phyloP scores from a whole-genome alignment of 2,113 vertebrate genomes.

The Tringa solitaria region DNA sequence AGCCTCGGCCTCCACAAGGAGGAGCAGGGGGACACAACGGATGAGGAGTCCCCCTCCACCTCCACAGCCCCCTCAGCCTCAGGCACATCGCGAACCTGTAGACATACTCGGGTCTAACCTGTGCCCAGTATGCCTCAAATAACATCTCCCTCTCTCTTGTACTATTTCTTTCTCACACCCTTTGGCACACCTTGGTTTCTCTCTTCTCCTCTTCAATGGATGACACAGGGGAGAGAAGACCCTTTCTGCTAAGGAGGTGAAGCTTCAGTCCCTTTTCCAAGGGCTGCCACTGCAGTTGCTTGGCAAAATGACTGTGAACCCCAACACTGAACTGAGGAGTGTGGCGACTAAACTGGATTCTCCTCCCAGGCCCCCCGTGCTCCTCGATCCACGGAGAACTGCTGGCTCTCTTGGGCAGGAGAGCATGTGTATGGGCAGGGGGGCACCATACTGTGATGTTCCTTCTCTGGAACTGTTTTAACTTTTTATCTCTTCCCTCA shows the following conservation, averaged over 20 bases:
- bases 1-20: constrained; percentile 88
- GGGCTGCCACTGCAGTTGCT: not conserved
- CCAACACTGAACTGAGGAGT: not conserved
- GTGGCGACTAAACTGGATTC: not conserved
- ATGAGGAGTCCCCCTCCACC: constrained; percentile 81
- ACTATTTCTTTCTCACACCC: not conserved
- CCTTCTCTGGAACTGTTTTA: constrained; percentile 57
- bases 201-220: not conserved
- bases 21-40: constrained; percentile 80
- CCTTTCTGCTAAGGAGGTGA: not conserved
- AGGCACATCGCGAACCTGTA: constrained; percentile 83
- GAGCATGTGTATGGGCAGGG: not conserved
- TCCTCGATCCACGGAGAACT: not conserved
- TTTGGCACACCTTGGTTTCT: not conserved
- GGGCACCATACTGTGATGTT: constrained; percentile 36
- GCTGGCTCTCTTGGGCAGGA: not conserved
- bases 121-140: not conserved
- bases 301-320: not conserved
- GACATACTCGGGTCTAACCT: constrained; percentile 86
- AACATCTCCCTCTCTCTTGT: not conserved
- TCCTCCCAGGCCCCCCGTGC: not conserved
- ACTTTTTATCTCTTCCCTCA: constrained; percentile 34
- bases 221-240: not conserved
- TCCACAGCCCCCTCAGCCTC: constrained; percentile 64
- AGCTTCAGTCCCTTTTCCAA: constrained; percentile 8